Conservation (phyloP, 2,113 vertebrate species). For the Anguilla rostrata region DNA sequence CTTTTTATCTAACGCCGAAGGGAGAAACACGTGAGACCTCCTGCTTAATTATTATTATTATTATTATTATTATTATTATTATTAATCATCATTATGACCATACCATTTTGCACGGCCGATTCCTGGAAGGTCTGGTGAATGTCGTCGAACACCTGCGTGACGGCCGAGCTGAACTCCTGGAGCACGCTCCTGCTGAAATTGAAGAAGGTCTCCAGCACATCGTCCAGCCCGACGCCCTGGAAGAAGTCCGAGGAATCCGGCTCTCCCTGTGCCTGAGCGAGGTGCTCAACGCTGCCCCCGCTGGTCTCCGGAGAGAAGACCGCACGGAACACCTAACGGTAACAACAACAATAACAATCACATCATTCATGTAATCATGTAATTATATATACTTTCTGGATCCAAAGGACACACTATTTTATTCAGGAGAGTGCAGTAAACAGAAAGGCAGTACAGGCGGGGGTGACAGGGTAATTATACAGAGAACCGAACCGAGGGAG, state of each 20-base stretch:
- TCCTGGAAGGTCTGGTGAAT: slow-evolving; percentile 52
- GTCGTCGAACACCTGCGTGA: slow-evolving; percentile 69
- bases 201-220: slow-evolving; percentile 77
- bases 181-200: slow-evolving; percentile 80
- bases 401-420: too few species aligned
- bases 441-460: too few species aligned
- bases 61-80: too few species aligned
- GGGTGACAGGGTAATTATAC: too few species aligned
- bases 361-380: too few species aligned
- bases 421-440: too few species aligned
- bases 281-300: slow-evolving; percentile 39
- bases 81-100: neutral
- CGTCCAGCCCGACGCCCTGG: slow-evolving; percentile 70
- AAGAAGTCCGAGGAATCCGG: slow-evolving; percentile 49
- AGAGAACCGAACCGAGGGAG: too few species aligned
- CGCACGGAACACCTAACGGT: slow-evolving; percentile 59
- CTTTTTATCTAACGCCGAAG: slow-evolving; percentile 41
- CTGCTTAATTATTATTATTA: too few species aligned
- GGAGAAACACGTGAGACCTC: neutral
- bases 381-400: too few species aligned
- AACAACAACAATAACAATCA: too few species aligned
- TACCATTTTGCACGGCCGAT: slow-evolving; percentile 67
- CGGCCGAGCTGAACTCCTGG: slow-evolving; percentile 74
- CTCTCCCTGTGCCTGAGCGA: slow-evolving; percentile 52
- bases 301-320: slow-evolving; percentile 71